Evolutionary conservation across 2,888 invertebrate genomes (phyloP), one percentile per base, ranked within the genome.

Genomic region (Plusia festucae): DNA sequence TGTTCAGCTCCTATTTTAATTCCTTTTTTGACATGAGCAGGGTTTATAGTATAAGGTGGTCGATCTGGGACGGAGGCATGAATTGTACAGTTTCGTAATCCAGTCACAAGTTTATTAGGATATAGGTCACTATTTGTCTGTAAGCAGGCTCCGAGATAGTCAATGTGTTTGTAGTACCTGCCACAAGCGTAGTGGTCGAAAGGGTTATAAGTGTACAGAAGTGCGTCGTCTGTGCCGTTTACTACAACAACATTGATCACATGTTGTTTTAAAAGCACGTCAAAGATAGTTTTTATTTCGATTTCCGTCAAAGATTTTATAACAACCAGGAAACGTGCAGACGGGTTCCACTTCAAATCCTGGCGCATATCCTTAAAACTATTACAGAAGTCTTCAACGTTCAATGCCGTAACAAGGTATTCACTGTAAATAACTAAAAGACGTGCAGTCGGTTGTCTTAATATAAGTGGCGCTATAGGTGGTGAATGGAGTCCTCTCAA

Each of bases 181-280:
- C 92, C 92, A 64, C 92, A 92, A 0, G 83, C 85, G 51, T 82
- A 86, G 54, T 91, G 86, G 53, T 88, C 86, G 30, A 81, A 91
- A 0, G 91, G 89, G 68, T 91, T 87, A 65, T 90, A 92, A 0
- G 87, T 82, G 62, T 86, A 90, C 13, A 91, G 24, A 8, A 86
- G 60, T 2, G 79, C 74, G 8, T 87, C 76, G 2, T 68, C 32
- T 0, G 78, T 83, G 13, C 83, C 83, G 30, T 86, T 84, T 1
- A 89, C 51, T 1, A 91, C 69, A 2, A 90, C n/a, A 0, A 85
- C 87, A 32, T 89, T 78, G 6, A 67, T 40, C 0, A 90, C 79
- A 20, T 81, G 87, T 6, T 67, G 15, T 9, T 66, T 55, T 2
- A 90, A 63, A 8, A 91, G 70, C 20, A 72, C 60, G 18, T 88